Base-by-base conservation (phyloP, 2,797 vertebrate species). In the Pipistrellus kuhlii region DNA sequence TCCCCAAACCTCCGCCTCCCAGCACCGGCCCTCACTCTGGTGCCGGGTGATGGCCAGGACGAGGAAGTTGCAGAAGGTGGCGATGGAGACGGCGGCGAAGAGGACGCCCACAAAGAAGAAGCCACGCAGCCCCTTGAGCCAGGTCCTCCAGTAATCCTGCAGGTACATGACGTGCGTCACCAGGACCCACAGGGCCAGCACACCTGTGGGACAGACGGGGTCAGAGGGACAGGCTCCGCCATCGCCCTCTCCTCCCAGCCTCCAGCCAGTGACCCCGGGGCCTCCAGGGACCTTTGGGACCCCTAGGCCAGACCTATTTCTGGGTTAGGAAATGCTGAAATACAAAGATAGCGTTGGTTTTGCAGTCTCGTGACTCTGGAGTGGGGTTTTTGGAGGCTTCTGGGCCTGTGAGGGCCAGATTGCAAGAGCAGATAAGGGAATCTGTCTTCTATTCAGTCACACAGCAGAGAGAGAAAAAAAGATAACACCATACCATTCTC, bases 71-170 rank as follows among this genome's bases (percentile, higher is more conserved):
- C 99, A 97, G 97, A 99, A 99, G 55, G 99, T 98, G 57, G 99
- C 93, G 2, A 99, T 20, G 2, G 99, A 98, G 86, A 99, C 95
- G 25, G 98, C 18, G 0, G 98, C 98, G 98, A 99, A 99, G 97
- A 99, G 95, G 80, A 98, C 57, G 0, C 99, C 99, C 0, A 99
- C 97, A 88, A 98, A 97, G 95, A 99, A 98, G 97, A 99, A 99
- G 98, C 99, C 99, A 86, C 98, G 99, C 86, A 99, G 98, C 17
- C 99, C 99, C 97, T 99, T 99, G 48, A 99, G 98, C 99, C 99
- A 99, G 59, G 99, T 99, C 97, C 99, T 98, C 99, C 99, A 99
- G 98, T 98, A 99, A 98, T 99, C 99, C 98, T 99, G 99, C 95
- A 99, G 97, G 97, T 99, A 99, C 99, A 99, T 99, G 97, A 99